Base-by-base conservation (phyloP, 2,113 vertebrate genomes). In the Carassius auratus region DNA sequence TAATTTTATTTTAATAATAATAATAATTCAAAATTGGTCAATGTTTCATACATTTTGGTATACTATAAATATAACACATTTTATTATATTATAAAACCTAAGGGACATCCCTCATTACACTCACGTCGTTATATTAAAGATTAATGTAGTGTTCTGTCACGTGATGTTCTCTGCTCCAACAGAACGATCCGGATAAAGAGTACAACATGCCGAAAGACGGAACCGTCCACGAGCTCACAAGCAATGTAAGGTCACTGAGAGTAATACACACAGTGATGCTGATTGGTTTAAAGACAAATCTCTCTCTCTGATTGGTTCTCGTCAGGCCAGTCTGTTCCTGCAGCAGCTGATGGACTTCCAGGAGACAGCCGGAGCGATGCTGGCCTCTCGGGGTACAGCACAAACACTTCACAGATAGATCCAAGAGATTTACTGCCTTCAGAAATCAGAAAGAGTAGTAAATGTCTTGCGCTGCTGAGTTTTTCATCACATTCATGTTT, bases 161-260 rank as follows among this genome's bases (percentile, higher is more conserved):
- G 38, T 8, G 3, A 23, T n/a, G 0, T 23, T 42, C 23, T 73
- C n/a, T 52, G 0, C 21, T 38, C 48, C 21, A 9, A 57, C 88
- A 99, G 98, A 99, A 98, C 3, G 97, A 99, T 85, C 98, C 98
- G 0, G 98, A 99, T 90, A 99, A 99, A 83, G 98, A 99, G 59
- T 99, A 99, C 91, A 99, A 98, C 93, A 99, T 99, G 98, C 98
- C 98, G 36, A 99, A 99, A 90, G 98, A 99, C 0, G 98, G 98
- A 45, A 99, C 98, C 0, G 98, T 99, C 30, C 98, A 99, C 0
- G 97, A 99, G 52, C 96, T 99, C 90, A 99, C 98, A 82, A 99
- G 98, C 93, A 99, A 99, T 0, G 98, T 99, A 94, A 0, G 97
- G 17, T 17, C 50, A 0, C 36, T 38, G 36, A 38, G 36, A 38